phyloP scores from a whole-genome alignment of 64 coral and sea anemone genomes.

The Dendronephthya gigantea region DNA sequence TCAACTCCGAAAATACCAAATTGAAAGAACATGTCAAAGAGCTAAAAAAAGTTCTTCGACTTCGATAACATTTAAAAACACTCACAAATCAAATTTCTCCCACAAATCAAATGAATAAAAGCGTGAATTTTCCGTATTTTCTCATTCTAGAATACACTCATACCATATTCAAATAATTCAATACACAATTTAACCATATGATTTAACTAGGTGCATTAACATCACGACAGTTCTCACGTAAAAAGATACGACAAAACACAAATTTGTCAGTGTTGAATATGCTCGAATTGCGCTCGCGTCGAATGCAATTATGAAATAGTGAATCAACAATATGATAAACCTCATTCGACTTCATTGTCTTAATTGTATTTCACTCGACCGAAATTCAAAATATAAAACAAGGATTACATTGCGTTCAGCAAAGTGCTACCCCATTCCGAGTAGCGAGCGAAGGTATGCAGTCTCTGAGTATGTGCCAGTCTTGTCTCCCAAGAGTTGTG shows the following conservation, averaged over 20 bases:
- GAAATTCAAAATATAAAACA: neutral
- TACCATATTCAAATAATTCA: neutral
- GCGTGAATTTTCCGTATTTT: neutral
- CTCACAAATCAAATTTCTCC: neutral
- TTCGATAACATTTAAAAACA: neutral
- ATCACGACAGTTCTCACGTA: neutral
- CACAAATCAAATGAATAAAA: neutral
- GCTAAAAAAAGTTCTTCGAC: neutral
- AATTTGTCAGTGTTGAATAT: neutral
- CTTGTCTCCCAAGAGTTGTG: too few species aligned
- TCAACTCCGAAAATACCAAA: neutral
- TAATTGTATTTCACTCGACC: neutral
- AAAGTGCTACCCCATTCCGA: neutral
- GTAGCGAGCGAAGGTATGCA: neutral
- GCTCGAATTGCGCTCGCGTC: neutral
- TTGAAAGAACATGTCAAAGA: slow-evolving; percentile 3
- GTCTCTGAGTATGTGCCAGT: too few species aligned
- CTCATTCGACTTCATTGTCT: neutral
- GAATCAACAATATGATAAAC: too few species aligned
- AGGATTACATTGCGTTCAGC: neutral
- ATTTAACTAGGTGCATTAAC: neutral
- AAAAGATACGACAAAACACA: neutral
- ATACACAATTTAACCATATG: too few species aligned
- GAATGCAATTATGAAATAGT: neutral
- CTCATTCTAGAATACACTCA: neutral